Percentiles rank a stretch among this genome's conserved stretches.
These are phyloP conservation scores for Larimichthys polyactis DNA, from an alignment of 2,113 vertebrate species.

Conservation along the genomic window DNA sequence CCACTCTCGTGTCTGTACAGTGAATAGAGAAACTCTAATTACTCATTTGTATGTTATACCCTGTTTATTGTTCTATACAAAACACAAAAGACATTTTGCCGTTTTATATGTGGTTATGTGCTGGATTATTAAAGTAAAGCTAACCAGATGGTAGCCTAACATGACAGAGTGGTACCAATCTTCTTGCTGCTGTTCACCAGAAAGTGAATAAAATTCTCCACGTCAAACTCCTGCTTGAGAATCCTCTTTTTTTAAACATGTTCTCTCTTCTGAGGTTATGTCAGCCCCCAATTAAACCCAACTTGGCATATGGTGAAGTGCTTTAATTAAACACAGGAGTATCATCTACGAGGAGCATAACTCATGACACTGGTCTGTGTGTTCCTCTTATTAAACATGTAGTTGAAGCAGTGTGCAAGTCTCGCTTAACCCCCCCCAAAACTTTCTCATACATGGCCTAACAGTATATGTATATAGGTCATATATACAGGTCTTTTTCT, in stretches of 20 bases:
- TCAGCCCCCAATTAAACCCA: conserved; percentile 1
- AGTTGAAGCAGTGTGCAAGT: background rate
- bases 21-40: background rate
- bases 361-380: background rate
- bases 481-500: background rate
- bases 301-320: conserved; percentile 1
- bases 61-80: background rate
- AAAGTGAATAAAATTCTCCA: background rate
- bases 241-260: background rate
- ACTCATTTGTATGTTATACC: background rate
- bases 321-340: conserved; percentile 5
- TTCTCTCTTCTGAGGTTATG: background rate
- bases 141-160: too few species aligned
- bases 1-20: background rate
- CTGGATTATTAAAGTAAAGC: background rate
- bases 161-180: background rate
- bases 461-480: background rate
- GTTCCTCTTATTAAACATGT: background rate
- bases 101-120: background rate
- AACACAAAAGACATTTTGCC: background rate
- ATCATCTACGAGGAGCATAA: background rate
- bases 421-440: background rate
- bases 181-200: background rate
- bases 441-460: background rate
- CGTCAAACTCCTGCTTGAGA: background rate